Conservation (phyloP, 2,113 vertebrate genomes). For the Pedionomus torquatus region DNA sequence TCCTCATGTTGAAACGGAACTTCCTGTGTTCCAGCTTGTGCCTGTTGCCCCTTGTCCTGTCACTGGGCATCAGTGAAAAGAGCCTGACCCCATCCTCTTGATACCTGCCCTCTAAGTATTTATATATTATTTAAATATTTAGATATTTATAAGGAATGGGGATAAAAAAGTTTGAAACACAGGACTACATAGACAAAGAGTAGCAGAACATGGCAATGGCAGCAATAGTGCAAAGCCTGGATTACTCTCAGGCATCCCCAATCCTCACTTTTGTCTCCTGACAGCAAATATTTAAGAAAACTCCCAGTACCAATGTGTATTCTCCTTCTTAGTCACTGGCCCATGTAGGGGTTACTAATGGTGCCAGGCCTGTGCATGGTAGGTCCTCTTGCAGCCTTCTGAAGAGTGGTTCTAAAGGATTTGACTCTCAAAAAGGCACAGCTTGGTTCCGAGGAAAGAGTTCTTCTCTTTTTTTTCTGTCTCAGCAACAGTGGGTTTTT, state of each 20-base stretch:
- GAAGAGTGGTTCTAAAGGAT: not conserved
- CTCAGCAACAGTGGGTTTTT: not conserved
- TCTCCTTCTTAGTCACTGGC: not conserved
- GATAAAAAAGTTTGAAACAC: not conserved
- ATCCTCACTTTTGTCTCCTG: not conserved
- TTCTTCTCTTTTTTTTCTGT: not conserved
- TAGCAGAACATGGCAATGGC: not conserved
- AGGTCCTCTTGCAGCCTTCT: not conserved
- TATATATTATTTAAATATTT: too few relatives aligned
- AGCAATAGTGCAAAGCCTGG: not conserved
- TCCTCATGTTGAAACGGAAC: too few relatives aligned
- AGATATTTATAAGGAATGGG: not conserved
- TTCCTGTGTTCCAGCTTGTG: too few relatives aligned
- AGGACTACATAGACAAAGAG: not conserved
- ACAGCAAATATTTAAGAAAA: not conserved
- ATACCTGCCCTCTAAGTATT: too few relatives aligned
- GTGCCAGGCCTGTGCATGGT: not conserved
- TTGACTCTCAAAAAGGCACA: not conserved
- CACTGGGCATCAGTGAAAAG: too few relatives aligned
- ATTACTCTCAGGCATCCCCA: not conserved
- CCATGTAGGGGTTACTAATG: rapidly evolving
- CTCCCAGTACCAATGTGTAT: not conserved
- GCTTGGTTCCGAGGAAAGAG: not conserved
- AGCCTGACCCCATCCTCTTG: too few relatives aligned
- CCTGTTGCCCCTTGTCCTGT: too few relatives aligned